Base-by-base conservation (phyloP, 2,113 vertebrate genomes). In the Abramis brama region DNA sequence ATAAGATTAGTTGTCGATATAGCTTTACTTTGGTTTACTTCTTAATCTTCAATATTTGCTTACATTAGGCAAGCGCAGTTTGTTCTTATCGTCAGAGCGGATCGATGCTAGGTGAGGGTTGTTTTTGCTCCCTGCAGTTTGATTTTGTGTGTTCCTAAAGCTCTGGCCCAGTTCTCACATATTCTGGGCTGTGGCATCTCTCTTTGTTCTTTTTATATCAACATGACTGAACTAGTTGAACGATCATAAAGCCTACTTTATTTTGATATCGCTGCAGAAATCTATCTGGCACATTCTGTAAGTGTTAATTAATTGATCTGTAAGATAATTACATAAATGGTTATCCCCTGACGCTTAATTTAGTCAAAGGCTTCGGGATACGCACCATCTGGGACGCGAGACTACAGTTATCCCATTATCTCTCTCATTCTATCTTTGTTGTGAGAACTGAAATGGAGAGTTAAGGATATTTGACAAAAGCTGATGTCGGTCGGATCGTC, bases 321-420 rank as follows among this genome's bases (percentile, higher is more conserved):
- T 87, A 82, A 77, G 52, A 87, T 91, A 90, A 89, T 91, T 92
- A 90, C 89, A 87, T 84, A 89, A 92, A 89, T 85, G 59, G 89
- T 92, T 91, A 84, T 86, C 68, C 88, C 87, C 66, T 13, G 85
- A 81, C 36, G 57, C 89, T 90, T 92, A 86, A 79, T 91, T 93
- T 91, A 90, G 82, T 86, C 39, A 76, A 85, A 88, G 80, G 89
- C 92, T 82, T 83, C 89, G 90, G 92, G 91, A 88, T 23, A 84
- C 70, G 30, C 70, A 83, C 91, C 93, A 92, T 93, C 93, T 94
- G 93, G 87, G 91, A 86, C 64, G 79, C 68, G 82, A 45, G 89
- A 88, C 86, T 83, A 60, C 47, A 25, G 87, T 52, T 59, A 59
- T 52, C 73, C 76, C 60, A 6, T 15, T 1, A 45, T 57, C 62